Base-by-base conservation (phyloP, 2,797 vertebrate genomes). In the Otolemur crassicaudatus region DNA sequence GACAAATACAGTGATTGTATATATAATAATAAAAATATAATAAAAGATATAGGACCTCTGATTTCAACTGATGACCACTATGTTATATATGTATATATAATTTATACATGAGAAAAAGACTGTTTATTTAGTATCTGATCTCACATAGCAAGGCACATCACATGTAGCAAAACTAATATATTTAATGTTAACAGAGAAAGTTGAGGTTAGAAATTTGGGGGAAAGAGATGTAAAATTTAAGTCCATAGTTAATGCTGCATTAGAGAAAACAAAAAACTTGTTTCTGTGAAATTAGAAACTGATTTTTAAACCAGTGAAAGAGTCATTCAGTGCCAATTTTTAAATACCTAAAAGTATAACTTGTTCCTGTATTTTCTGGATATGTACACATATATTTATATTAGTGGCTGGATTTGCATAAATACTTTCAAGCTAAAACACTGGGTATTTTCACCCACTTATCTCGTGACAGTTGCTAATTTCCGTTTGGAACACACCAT, bases 271-370 rank as follows among this genome's bases (percentile, higher is more conserved):
- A 82, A 75, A 23, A 82, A 75, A 23, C 58, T 91, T 53, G 58
- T 56, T 61, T 87, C n/a, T 53, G 9, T 88, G 61, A 92, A 87
- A 5, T 90, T 16, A 53, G 0, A 9, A 58, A 34, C 4, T 5
- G 12, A 77, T 37, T 63, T 53, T 58, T 37, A 70, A 23, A 25
- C 5, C 25, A 97, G 17, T 89, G 40, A 43, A 6, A 93, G 2
- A 95, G 63, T 94, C 67, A 20, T 0, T 13, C 96, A 92, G 94
- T 43, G 25, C 6, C 8, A 37, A 84, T 56, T n/a, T 82, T 43
- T 72, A 70, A 86, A 49, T 84, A 40, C 40, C 43, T 70, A 86
- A 89, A 95, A 77, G 40, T 12, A 31, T 76, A 83, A 93, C 34
- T 80, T 86, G 56, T 91, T 3, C 46, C 10, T 58, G 49, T 4